A percentile compares a stretch with the other conserved stretches of the same genome.
Conservation (phyloP, 2,888 invertebrate genomes). For the Leptopilina drosophilae region DNA sequence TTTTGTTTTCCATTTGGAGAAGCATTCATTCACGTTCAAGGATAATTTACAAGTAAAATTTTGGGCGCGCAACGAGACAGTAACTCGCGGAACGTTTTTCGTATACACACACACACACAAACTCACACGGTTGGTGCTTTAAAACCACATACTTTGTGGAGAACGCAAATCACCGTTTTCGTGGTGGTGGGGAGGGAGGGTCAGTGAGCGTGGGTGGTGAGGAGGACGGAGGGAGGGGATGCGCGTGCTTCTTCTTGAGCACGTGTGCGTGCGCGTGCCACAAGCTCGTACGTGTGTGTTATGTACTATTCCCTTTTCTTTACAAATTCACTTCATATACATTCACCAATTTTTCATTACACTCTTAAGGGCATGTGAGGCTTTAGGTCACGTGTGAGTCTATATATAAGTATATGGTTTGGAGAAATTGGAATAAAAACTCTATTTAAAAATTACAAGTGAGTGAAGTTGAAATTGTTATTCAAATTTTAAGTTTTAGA, state of each 20-base stretch:
- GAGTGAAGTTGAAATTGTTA: no score
- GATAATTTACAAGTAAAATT: slow-evolving; percentile 47
- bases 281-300: slow-evolving; percentile 33
- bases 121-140: neutral
- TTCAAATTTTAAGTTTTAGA: no score
- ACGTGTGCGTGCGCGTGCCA: slow-evolving; percentile 54
- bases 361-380: no score
- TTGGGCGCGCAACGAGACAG: slow-evolving; percentile 1
- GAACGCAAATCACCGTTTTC: slow-evolving; percentile 28
- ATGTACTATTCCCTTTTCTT: slow-evolving; percentile 38
- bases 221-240: slow-evolving; percentile 8
- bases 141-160: slow-evolving; percentile 32
- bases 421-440: no score
- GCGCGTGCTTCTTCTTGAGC: slow-evolving; percentile 52
- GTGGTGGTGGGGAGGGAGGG: slow-evolving; percentile 1
- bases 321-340: neutral
- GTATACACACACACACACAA: neutral
- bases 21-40: slow-evolving; percentile 46
- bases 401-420: no score
- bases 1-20: slow-evolving; percentile 29
- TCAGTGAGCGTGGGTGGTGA: slow-evolving; percentile 24
- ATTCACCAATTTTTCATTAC: no score
- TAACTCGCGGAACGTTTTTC: slow-evolving; percentile 26
- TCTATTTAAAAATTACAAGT: no score
- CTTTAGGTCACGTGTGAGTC: no score